Evolutionary conservation across 92 coral and sea anemone species (phyloP), one percentile per base, ranked within the genome.

Genomic region (Zoanthus solanderi): DNA sequence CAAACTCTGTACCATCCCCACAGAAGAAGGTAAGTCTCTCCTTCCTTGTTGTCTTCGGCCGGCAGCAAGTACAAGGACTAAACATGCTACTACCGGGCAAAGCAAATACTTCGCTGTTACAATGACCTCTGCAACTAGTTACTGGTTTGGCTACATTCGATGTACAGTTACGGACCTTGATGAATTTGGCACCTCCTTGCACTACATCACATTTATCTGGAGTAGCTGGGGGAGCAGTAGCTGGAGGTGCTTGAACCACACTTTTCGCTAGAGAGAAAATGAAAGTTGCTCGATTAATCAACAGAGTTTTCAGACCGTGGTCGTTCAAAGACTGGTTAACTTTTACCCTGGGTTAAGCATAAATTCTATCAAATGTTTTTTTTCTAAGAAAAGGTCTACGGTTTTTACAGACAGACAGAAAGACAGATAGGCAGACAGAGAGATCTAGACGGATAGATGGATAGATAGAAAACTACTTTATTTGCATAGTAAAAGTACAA

Each of bases 11-110:
- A 15, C 81, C 83, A 57, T 83, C 77, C 0, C 9, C 30, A 48
- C 96, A 93, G 74, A 10, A 61, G 85, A 93, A 74, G 13, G 76
- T 28, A 31, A 87, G 87, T 6, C 12, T 72, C 32, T 71, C 63
- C 48, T 15, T 56, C 61, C 63, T 45, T 4, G 72, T 56, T 30
- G 61, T 6, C 53, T 65, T 76, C 0, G 96, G 96, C 15, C 89
- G 76, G 75, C 94, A 93, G 67, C 96, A 93, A 3, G 76, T 67
- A 71, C 96, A 93, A 13, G 69, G 83, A 48, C 88, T 67, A 47
- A 75, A 57, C 50, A 89, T 90, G 29, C 44, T 75, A n/a, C 71
- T 92, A 34, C 93, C 94, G 0, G 91, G 90, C 1, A 87, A 83
- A 4, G 94, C 92, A 74, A 68, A 78, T 14, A 83, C 90, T 10